phyloP scores from a whole-genome alignment of 2,797 vertebrate species.

The Peromyscus eremicus region DNA sequence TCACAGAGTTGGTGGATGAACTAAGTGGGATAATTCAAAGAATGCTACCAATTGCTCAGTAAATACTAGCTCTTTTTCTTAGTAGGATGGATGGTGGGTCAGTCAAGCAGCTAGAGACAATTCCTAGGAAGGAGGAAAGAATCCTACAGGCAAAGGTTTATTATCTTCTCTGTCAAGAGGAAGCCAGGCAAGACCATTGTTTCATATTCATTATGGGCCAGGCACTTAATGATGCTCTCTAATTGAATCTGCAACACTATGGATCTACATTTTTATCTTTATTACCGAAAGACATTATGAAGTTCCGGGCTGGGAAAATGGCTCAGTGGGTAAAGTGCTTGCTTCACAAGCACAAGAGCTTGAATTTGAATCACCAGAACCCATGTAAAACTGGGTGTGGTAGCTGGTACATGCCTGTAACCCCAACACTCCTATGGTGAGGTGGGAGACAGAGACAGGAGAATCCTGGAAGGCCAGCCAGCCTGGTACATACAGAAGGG shows the following conservation, averaged over 20 bases:
- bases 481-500: background rate
- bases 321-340: background rate
- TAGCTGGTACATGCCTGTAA: background rate
- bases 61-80: conserved; percentile 28
- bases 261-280: background rate
- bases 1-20: background rate
- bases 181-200: background rate
- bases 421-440: background rate
- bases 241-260: background rate
- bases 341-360: no score
- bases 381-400: background rate
- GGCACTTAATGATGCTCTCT: background rate
- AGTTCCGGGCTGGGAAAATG: background rate
- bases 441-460: background rate
- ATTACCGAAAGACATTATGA: background rate
- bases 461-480: background rate
- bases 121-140: background rate
- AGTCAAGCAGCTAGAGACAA: background rate
- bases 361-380: background rate
- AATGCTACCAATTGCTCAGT: background rate
- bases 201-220: background rate
- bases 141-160: background rate
- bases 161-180: background rate
- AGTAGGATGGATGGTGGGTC: background rate
- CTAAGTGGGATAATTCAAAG: background rate